phyloP scores from a whole-genome alignment of 2,888 invertebrate species.

The Desoria tigrina region DNA sequence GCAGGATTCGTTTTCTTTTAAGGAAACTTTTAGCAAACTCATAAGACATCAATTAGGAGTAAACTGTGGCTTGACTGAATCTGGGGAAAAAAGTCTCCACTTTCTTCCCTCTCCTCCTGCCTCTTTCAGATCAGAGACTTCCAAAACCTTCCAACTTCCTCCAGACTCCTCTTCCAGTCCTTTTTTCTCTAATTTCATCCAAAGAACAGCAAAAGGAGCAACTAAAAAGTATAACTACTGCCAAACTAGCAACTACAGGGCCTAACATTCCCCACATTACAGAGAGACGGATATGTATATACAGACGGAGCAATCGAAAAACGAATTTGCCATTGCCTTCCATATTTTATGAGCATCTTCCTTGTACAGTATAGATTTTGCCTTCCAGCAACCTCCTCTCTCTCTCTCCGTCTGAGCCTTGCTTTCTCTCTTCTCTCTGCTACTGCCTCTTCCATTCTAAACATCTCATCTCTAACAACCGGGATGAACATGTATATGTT shows the following conservation, averaged over 20 bases:
- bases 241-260: not conserved
- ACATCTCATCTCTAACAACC: no score
- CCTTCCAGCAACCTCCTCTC: constrained; percentile 26
- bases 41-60: constrained; percentile 46
- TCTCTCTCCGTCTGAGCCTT: constrained; percentile 23
- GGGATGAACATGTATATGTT: no score
- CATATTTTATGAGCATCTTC: constrained; percentile 42
- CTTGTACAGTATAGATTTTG: constrained; percentile 35
- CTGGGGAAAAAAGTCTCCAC: constrained; percentile 22
- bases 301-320: constrained; percentile 18
- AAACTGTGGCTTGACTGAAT: constrained; percentile 37
- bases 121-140: constrained; percentile 4
- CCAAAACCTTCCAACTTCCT: no score
- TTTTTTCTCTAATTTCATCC: constrained; percentile 5
- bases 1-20: constrained; percentile 22
- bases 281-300: not conserved
- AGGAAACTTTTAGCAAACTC: constrained; percentile 37
- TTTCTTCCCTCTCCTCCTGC: not conserved
- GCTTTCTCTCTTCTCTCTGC: no score
- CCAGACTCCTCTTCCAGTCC: not conserved
- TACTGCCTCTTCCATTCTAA: no score
- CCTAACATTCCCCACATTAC: not conserved
- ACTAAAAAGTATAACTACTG: not conserved
- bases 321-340: constrained; percentile 31
- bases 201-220: not conserved